Conservation (phyloP, 1,140 invertebrate genomes). For the Pseudomyrmex pallidus region DNA sequence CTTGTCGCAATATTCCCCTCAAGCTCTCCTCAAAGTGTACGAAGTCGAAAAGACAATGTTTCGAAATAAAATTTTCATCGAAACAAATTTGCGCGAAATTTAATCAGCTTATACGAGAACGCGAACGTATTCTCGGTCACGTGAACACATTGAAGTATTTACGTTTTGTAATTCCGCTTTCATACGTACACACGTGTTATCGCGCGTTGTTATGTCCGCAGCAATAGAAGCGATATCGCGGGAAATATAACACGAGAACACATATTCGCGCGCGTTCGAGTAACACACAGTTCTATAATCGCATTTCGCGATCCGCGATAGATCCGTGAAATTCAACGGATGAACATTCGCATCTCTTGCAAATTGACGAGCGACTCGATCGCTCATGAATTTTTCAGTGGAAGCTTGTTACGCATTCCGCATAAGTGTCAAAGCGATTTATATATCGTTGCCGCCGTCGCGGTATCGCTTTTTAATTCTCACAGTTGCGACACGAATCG, state of each 20-base stretch:
- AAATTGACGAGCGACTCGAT: conserved; percentile 46
- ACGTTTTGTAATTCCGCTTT: no score
- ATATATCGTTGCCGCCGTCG: conserved; percentile 10
- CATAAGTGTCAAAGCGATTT: conserved; percentile 54
- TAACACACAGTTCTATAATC: conserved; percentile 13
- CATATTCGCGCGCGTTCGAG: neutral
- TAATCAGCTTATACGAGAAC: neutral
- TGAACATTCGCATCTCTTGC: conserved; percentile 14
- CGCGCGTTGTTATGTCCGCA: neutral
- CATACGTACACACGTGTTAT: no score
- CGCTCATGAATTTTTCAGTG: conserved; percentile 57
- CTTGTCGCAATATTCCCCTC: neutral
- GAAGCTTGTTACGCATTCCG: conserved; percentile 58
- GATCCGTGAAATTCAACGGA: conserved; percentile 23
- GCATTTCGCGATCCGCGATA: neutral
- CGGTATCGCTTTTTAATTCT: conserved; percentile 45
- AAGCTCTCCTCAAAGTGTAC: no score
- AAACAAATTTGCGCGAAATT: neutral
- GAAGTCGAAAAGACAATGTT: no score
- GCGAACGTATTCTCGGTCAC: no score
- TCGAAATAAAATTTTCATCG: neutral
- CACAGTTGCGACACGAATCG: conserved; percentile 6
- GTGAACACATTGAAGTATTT: no score
- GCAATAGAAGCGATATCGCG: neutral
- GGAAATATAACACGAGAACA: neutral